Evolutionary conservation across 2,113 vertebrate species (phyloP).

Genomic region (Crotalus viridis): DNA sequence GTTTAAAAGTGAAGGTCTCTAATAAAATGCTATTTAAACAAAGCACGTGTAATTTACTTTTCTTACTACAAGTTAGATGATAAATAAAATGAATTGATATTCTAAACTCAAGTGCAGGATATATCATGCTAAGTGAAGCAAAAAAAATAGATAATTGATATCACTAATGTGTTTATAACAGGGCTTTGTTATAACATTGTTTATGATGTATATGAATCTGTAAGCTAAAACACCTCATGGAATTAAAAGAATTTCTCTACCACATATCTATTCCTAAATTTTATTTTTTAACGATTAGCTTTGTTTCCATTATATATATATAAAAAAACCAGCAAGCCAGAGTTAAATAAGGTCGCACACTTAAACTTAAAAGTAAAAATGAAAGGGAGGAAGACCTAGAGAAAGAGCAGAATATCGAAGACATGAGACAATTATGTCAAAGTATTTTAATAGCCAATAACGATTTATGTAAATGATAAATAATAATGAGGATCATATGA

Average conservation of each 20-base stretch:
- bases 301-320: neutral
- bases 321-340: neutral
- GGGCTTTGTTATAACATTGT: neutral
- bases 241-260: neutral
- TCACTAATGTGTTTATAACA: neutral
- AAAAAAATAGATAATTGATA: neutral
- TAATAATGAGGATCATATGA: neutral
- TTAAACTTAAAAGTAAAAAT: neutral
- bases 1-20: neutral
- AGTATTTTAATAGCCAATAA: neutral
- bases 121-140: neutral
- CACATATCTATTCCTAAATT: neutral
- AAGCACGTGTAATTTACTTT: neutral
- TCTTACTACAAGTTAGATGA: neutral
- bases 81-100: neutral
- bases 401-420: neutral
- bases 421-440: neutral
- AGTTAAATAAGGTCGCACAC: neutral
- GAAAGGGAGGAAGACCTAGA: neutral
- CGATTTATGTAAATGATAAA: neutral
- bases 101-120: neutral
- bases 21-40: neutral
- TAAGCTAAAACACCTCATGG: neutral
- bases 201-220: neutral
- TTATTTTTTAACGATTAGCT: neutral